Percentiles rank a stretch among this genome's conserved stretches.
phyloP scores from a whole-genome alignment of 2,797 vertebrate genomes.

The Sciurus carolinensis region DNA sequence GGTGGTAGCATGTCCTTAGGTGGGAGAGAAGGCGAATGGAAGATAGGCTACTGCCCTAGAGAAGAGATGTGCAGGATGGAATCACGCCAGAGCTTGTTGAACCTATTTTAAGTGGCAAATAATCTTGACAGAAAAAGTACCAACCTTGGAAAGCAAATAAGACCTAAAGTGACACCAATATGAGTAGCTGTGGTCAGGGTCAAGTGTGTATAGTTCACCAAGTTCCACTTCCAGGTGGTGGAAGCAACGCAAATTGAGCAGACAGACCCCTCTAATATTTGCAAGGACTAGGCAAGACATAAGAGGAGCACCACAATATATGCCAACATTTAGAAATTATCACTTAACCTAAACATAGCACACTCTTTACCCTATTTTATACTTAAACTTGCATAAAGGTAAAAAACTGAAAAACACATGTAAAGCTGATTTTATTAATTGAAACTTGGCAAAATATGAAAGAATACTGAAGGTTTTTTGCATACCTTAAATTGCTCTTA shows the following conservation, averaged over 20 bases:
- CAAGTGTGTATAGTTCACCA: background rate
- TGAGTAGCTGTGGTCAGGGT: background rate
- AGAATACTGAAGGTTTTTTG: background rate
- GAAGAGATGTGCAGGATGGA: too few relatives aligned
- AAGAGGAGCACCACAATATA: background rate
- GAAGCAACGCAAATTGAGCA: background rate
- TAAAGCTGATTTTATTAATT: background rate
- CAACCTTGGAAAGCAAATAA: background rate
- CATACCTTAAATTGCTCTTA: background rate
- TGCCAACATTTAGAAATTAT: background rate
- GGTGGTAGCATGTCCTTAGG: too few relatives aligned
- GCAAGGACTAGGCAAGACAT: background rate
- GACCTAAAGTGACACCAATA: background rate
- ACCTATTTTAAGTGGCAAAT: background rate
- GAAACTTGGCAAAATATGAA: background rate
- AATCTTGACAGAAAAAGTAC: background rate
- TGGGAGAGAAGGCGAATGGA: too few relatives aligned
- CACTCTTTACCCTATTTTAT: background rate
- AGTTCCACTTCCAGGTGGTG: background rate
- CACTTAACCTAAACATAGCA: background rate
- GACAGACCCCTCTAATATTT: background rate
- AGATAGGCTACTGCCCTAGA: too few relatives aligned
- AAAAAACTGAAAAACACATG: background rate
- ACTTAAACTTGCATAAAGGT: background rate
- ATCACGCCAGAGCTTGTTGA: background rate